Evolutionary conservation across 2,888 invertebrate species (phyloP), one percentile per base, ranked within the genome.

Genomic region (Gerris lacustris): DNA sequence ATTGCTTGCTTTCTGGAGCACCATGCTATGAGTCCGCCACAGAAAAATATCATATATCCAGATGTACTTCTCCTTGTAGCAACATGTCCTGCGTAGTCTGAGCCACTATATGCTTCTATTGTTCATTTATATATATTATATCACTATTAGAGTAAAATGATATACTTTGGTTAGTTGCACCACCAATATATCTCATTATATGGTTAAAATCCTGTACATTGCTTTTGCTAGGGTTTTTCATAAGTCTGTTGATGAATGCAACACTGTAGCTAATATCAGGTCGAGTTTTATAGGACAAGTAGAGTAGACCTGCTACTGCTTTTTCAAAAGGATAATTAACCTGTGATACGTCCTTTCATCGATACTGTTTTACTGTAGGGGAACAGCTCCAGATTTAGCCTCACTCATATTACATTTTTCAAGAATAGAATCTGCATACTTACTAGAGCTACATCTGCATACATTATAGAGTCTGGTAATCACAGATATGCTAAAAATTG

Each of bases 321-420:
- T 47, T 11, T 47, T 47, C 47, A 47, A 7, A 47, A 47, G 47
- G 47, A 47, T 47, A n/a, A 47, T 47, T 6, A 47, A 47, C 47
- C 11, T 7, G 6, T 11, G 6, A 7, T 47, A 6, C 11, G 7
- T 47, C 7, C 6, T 47, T 47, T 11, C 47, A 47, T 47, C 6
- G 47, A 7, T 47, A 47, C 11, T 11, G 11, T 47, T 47, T 7
- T 11, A 43, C 17, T 11, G 5, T 6, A 63, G 15, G 47, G 17
- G 18, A n/a, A n/a, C 31, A 15, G 17, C 45, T 6, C 45, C 44
- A 7, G 31, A n/a, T 64, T 18, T 64, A 9, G 31, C 15, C 7
- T 15, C 67, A 68, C 6, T 45, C 17, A 70, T 63, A 18, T 15
- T 17, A 9, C 5, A 68, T 68, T 45, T 47, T 47, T 47, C 47